phyloP scores from a whole-genome alignment of 92 coral and sea anemone genomes.

The Zoanthus gigantus region DNA sequence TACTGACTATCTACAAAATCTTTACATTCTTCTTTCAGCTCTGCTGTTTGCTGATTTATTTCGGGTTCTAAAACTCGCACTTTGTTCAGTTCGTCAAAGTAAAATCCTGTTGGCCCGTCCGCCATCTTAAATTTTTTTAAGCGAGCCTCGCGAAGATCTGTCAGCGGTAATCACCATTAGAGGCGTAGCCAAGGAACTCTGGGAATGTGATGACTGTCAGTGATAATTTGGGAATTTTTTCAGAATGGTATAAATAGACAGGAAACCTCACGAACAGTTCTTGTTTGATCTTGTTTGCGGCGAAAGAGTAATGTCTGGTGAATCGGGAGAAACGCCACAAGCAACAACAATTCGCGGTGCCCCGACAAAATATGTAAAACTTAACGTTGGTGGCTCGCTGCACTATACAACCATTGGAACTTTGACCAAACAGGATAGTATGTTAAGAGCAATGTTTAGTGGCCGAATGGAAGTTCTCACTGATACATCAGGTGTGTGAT shows the following conservation, averaged over 20 bases:
- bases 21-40: constrained; percentile 97
- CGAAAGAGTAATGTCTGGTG: constrained; percentile 57
- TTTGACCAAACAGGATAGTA: constrained; percentile 93
- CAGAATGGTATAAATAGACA: background rate
- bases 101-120: constrained; percentile 95
- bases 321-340: constrained; percentile 92
- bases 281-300: background rate
- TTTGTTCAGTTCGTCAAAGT: constrained; percentile 97
- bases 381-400: constrained; percentile 97
- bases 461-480: constrained; percentile 99
- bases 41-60: constrained; percentile 91
- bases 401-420: constrained; percentile 98
- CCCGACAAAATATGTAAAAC: constrained; percentile 96
- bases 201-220: constrained; percentile 22
- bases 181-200: constrained; percentile 50
- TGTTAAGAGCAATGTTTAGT: constrained; percentile 99
- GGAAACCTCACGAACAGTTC: background rate
- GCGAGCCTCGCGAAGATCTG: constrained; percentile 4
- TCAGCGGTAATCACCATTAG: constrained; percentile 45
- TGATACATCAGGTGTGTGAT: constrained; percentile 86
- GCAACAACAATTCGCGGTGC: constrained; percentile 90
- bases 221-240: constrained; percentile 40
- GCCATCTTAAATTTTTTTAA: constrained; percentile 80
- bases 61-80: constrained; percentile 98
- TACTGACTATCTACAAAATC: constrained; percentile 97